Evolutionary conservation across 2,888 invertebrate species (phyloP), one percentile per base, ranked within the genome.

Genomic region (Microctonus hyperodae): DNA sequence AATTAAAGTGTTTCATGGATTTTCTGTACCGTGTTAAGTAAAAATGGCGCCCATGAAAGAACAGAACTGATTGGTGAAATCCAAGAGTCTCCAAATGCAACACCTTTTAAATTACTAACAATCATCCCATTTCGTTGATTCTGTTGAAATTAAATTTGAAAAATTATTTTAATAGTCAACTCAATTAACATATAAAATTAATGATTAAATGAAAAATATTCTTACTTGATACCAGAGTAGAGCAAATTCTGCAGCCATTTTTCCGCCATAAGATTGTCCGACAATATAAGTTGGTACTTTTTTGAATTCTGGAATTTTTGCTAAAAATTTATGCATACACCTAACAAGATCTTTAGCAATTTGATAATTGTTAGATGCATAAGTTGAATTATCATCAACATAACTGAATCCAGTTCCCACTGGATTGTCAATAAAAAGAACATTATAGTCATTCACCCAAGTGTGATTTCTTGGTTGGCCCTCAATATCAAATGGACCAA

Each of bases 221-320:
- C 22, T 31, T 23, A 61, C 60, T 22, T 61, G 7, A 20, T 31
- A 50, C 63, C 63, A 64, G 28, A 40, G 44, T 7, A 56, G 40
- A 10, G 91, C 94, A 81, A 96, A 95, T 76, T 94, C 94, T 0
- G 92, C 90, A 0, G 93, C 91, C 95, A 96, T 96, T 86, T 96
- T 97, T 1, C 96, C 96, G 20, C 96, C 96, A 82, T 96, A 96
- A 0, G 95, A 95, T 83, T 97, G 95, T 23, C 91, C 92, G 77
- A 94, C 92, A 69, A 96, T 93, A 79, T 95, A 96, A 37, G 94
- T 85, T 0, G 94, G 92, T 0, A 91, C 88, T 10, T 84, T 86
- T 80, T 88, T 87, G 78, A 95, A 95, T 76, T 91, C 88, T 0
- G 92, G 89, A 78, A 91, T 86, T 13, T 85, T 80, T 16, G 85